Evolutionary conservation across 23 tunicate genomes (phyloP).

Genomic region (Trididemnum nubilum): DNA sequence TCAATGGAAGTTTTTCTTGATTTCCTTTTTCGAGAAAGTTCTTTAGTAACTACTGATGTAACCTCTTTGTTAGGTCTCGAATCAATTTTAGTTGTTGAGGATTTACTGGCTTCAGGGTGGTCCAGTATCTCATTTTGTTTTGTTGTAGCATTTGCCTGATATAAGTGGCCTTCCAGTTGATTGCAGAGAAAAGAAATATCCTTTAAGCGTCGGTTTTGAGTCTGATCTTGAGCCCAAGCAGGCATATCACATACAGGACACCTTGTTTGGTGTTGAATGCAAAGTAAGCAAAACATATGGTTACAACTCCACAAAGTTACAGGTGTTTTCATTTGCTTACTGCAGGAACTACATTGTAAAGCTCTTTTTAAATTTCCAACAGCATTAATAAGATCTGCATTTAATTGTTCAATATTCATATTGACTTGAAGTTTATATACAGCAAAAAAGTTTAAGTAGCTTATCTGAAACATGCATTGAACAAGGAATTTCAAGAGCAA

Average conservation of each 20-base stretch:
- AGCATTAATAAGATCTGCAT: not conserved
- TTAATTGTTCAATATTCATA: not conserved
- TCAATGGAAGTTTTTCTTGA: not conserved
- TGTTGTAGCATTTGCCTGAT: no score
- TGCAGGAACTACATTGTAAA: constrained; percentile 39
- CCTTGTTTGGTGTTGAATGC: constrained; percentile 4
- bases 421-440: no score
- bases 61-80: not conserved
- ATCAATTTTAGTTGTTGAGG: not conserved
- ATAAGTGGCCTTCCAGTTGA: not conserved
- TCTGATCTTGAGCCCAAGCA: constrained; percentile 59
- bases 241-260: constrained; percentile 56
- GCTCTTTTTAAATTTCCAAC: constrained; percentile 14
- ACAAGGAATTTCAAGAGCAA: no score
- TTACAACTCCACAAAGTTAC: constrained; percentile 61
- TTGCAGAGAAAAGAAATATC: constrained; percentile 25
- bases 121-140: not conserved
- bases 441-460: no score
- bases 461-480: no score
- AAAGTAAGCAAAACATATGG: constrained; percentile 53
- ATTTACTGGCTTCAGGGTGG: no score
- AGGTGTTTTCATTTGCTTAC: constrained; percentile 34
- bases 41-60: not conserved
- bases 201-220: constrained; percentile 19
- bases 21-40: not conserved